phyloP scores from a whole-genome alignment of 2,888 invertebrate genomes.

The Euplexia lucipara region DNA sequence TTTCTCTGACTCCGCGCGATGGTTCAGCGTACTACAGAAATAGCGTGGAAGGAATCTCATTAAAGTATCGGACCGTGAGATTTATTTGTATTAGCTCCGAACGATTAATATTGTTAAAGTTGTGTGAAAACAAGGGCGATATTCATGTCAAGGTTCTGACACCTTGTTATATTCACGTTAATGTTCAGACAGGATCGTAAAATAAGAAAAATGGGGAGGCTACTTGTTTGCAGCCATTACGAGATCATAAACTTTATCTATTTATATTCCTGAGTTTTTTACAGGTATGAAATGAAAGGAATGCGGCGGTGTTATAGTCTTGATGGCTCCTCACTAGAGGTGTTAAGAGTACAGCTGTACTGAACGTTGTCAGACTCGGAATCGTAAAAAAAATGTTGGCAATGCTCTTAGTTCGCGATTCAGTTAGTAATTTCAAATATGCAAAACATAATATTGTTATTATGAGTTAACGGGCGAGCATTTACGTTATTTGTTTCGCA shows the following conservation, averaged over 20 bases:
- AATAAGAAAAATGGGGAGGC: constrained; percentile 51
- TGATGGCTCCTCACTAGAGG: constrained; percentile 25
- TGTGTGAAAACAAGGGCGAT: constrained; percentile 74
- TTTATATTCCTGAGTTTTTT: constrained; percentile 56
- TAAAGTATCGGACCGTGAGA: constrained; percentile 67
- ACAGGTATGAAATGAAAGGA: constrained; percentile 60
- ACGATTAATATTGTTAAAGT: constrained; percentile 76
- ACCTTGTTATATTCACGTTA: constrained; percentile 74
- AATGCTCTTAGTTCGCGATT: constrained; percentile 34
- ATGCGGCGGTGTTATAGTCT: constrained; percentile 51
- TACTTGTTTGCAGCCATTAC: constrained; percentile 55
- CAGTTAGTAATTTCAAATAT: constrained; percentile 49
- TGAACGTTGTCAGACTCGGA: constrained; percentile 4
- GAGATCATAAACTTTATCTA: constrained; percentile 61
- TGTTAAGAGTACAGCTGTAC: constrained; percentile 16
- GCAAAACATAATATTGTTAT: constrained; percentile 48
- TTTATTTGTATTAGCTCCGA: constrained; percentile 74
- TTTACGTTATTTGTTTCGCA: constrained; percentile 36
- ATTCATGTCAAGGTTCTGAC: constrained; percentile 85
- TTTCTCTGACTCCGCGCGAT: constrained; percentile 62
- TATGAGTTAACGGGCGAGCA: constrained; percentile 26
- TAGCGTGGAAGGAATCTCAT: constrained; percentile 71
- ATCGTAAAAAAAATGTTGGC: constrained; percentile 58
- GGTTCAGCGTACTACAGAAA: constrained; percentile 67
- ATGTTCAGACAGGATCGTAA: constrained; percentile 58